Evolutionary conservation across 2,797 vertebrate species (phyloP), one percentile per base, ranked within the genome.

Genomic region (Liasis olivaceus): DNA sequence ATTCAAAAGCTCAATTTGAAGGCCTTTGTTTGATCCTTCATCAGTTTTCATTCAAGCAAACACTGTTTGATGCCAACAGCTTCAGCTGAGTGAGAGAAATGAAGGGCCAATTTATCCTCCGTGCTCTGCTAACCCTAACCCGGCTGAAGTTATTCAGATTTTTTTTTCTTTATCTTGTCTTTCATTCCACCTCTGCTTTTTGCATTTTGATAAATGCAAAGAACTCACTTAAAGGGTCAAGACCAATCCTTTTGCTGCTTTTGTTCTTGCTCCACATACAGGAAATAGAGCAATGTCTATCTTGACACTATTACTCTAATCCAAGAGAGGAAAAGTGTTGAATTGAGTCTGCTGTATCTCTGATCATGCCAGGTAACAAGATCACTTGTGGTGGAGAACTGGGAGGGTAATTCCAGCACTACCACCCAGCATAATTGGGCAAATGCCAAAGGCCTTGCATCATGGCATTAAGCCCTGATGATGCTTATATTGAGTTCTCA

Each of bases 1-100:
- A 66, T 87, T 93, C 91, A 92, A 87, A 20, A 64, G 6, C 77
- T 22, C 85, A 64, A 88, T 63, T 59, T n/a, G 42, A 88, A 93
- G 58, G n/a, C 2, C n/a, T 87, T 42, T 84, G 3, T 69, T 93
- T 87, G 22, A 66, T 20, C 47, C 54, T 85, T 88, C 20, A 24
- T 94, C 26, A 90, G 0, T 47, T 92, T 56, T 64, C 64, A 47
- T 85, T 81, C 56, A 87, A 56, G 88, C 81, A 88, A 31, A 7
- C 63, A 5, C 5, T 12, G 24, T 77, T 89, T 92, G 31, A 92
- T 88, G 31, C 77, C 42, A 88, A 22, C 5, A 2, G 5, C 11
- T 72, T 90, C 91, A 54, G 31, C 0, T 72, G 81, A n/a, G 12
- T 89, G 87, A 94, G 26, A 72, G 56, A 31, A 31, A 72, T 72